A percentile compares a stretch with the other conserved stretches of the same genome.
Evolutionary conservation across 2,113 vertebrate genomes (phyloP).

Genomic region (Pseudorasbora parva): DNA sequence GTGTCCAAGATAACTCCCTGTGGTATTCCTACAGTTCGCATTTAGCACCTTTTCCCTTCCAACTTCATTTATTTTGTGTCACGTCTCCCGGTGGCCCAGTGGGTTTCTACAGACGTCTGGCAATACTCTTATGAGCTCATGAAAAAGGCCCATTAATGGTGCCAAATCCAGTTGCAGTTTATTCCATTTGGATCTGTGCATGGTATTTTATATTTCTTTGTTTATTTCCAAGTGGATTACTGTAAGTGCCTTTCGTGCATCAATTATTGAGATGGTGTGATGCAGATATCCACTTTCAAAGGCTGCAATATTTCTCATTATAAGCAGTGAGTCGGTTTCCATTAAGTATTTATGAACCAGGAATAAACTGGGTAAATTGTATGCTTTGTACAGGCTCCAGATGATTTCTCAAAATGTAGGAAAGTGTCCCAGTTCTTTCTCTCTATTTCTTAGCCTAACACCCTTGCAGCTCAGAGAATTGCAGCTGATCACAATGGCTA

Average conservation of each 20-base stretch:
- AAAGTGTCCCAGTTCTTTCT: constrained; percentile 15
- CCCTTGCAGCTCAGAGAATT: constrained; percentile 9
- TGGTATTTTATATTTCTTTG: constrained; percentile 28
- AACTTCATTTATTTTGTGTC: constrained; percentile 38
- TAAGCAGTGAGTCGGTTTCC: constrained; percentile 36
- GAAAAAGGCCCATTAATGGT: background rate
- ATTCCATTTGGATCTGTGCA: constrained; percentile 12
- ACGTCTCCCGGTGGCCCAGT: background rate
- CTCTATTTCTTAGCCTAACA: constrained; percentile 6
- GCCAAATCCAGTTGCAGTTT: background rate
- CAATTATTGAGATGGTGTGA: constrained; percentile 44
- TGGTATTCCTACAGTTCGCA: background rate
- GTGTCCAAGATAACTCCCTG: constrained; percentile 16
- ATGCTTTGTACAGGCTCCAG: constrained; percentile 43
- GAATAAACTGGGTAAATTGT: constrained; percentile 46
- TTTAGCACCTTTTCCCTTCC: constrained; percentile 23
- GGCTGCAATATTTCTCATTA: constrained; percentile 33
- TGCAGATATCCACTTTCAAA: constrained; percentile 41
- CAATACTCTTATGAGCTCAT: background rate
- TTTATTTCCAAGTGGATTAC: constrained; percentile 39
- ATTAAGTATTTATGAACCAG: constrained; percentile 52
- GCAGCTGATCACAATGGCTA: constrained; percentile 17
- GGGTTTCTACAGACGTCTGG: constrained; percentile 10
- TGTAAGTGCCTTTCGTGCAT: constrained; percentile 27
- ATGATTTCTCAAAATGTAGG: constrained; percentile 36